These are phyloP conservation scores for Crematogaster levior DNA, from an alignment of 2,888 invertebrate species.

Conservation along the genomic window DNA sequence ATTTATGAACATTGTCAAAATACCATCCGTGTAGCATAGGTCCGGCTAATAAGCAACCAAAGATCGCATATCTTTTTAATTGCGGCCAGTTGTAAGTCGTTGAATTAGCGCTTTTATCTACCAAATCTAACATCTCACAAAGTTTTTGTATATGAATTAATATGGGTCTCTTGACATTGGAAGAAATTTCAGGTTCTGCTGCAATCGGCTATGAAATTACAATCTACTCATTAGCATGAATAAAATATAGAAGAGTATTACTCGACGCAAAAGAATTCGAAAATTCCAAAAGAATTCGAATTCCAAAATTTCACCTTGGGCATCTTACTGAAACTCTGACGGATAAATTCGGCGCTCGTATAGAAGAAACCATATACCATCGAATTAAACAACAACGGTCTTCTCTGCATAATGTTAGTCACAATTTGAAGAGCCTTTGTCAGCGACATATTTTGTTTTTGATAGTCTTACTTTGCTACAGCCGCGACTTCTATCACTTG, in stretches of 20 bases:
- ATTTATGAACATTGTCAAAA: slow-evolving; percentile 3
- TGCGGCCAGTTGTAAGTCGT: slow-evolving; percentile 78
- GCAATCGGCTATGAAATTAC: slow-evolving; percentile 20
- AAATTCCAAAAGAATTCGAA: too few relatives aligned
- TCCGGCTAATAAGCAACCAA: slow-evolving; percentile 80
- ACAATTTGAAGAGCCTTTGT: slow-evolving; percentile 65
- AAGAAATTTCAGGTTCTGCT: slow-evolving; percentile 33
- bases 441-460: slow-evolving; percentile 66
- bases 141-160: slow-evolving; percentile 55
- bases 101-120: slow-evolving; percentile 59
- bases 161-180: slow-evolving; percentile 12
- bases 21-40: slow-evolving; percentile 81
- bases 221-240: not conserved
- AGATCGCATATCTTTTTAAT: slow-evolving; percentile 80
- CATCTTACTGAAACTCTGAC: slow-evolving; percentile 91
- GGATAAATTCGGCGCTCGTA: slow-evolving; percentile 92
- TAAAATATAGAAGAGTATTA: not conserved
- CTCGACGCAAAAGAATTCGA: not conserved
- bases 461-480: not conserved
- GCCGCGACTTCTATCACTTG: not conserved
- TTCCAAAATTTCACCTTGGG: slow-evolving; percentile 87
- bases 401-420: slow-evolving; percentile 66
- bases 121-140: slow-evolving; percentile 65
- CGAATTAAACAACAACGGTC: slow-evolving; percentile 85
- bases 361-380: slow-evolving; percentile 92